Evolutionary conservation across 2,113 vertebrate genomes (phyloP), one percentile per base, ranked within the genome.

Genomic region (Corythoichthys haematopterus): DNA sequence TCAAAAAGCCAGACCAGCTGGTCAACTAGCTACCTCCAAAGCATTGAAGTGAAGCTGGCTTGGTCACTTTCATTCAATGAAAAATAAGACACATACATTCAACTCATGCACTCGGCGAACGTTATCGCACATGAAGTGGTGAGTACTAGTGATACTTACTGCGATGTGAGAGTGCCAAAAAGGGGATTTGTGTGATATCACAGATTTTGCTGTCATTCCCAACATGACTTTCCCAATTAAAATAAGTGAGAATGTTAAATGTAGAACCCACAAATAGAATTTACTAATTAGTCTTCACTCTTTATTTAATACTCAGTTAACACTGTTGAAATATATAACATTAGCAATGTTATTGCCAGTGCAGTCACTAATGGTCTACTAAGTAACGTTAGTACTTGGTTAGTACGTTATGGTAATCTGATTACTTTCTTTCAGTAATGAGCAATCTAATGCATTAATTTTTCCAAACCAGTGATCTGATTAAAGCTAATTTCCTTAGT

Each of bases 1-100:
- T 85, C 68, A 84, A 78, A 85, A 84, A 78, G 40, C 3, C 69
- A 71, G 77, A 84, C 68, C 84, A 88, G 85, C 79, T 89, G 88
- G 86, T 85, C 77, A 79, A 67, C 71, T 55, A 70, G 81, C 82
- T 79, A 81, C 78, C 36, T 76, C 65, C 55, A 72, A 83, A 78
- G 73, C 75, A 64, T 64, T 2, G 65, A 67, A 65, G 53, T 52
- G 70, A 66, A 74, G 46, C 77, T 79, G 52, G 60, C 38, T 35
- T 69, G 15, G 28, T 46, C 45, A 62, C 37, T 76, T 74, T 73
- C 46, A 69, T 16, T 73, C 55, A 84, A 67, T 75, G 47, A 65
- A 71, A 76, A 73, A 51, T 43, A 28, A 1, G 15, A 56, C 28
- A 12, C 52, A 57, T 20, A 40, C 66, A 66, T 71, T 1, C 55